Base-by-base conservation (phyloP, 2,113 vertebrate genomes). In the Stegastes partitus region DNA sequence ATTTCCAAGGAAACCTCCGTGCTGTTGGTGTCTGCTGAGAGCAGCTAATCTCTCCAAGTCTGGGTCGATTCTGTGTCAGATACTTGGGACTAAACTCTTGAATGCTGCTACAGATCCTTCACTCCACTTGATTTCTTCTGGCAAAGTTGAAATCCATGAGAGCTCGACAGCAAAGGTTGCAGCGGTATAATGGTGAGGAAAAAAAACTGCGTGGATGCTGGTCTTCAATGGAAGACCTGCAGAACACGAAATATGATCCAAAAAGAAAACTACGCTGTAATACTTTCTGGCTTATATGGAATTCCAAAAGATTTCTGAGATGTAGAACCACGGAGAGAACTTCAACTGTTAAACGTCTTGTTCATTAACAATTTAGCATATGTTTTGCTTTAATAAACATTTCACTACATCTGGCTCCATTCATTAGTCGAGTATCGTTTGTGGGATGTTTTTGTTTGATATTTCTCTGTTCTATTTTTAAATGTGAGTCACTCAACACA, bases 121-220 rank as follows among this genome's bases (percentile, higher is more conserved):
- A 25, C 51, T 63, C 8, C 16, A 22, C 28, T 31, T 64, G 45
- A 56, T 63, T 39, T 51, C 49, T 50, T 7, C 50, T 11, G 42
- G 62, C 15, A 21, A 23, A 73, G 54, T 1, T 67, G 8, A 58
- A 70, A 70, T 65, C 58, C 16, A 68, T 39, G 3, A 22, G 3
- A 11, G 54, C 42, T 1, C 12, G 19, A 45, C 44, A 58, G 58
- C 58, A 25, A 49, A 44, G 10, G 4, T 5, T 10, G 26, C 16
- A 6, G 11, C 3, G 4, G 22, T 23, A 23, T 61, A 58, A 34
- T 26, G 3, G 7, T 22, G 44, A 16, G 44, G 44, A 16, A 12
- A 49, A 49, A 49, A n/a, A 8, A n/a, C 5, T 9, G 19, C 9
- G 47, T 18, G 47, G 47, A 19, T 8, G 47, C 47, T 19, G 1